A percentile compares a stretch with the other conserved stretches of the same genome.
These are phyloP conservation scores for Enteromius fasciolatus DNA, from an alignment of 2,797 vertebrate species.

Conservation along the genomic window DNA sequence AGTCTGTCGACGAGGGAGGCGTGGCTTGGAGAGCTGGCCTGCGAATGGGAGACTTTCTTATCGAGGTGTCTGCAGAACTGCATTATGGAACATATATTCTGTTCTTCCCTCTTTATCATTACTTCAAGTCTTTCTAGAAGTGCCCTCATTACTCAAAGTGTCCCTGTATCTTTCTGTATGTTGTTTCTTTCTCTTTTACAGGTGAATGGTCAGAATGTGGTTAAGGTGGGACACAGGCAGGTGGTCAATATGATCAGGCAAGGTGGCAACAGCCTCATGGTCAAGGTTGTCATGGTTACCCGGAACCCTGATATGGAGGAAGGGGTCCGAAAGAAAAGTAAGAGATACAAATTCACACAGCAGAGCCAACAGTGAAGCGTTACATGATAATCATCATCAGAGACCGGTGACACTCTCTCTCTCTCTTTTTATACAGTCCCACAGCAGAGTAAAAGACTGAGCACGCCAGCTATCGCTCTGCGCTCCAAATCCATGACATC, in stretches of 20 bases:
- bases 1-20: conserved; percentile 93
- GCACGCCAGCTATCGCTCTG: conserved; percentile 87
- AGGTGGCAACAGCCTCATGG: conserved; percentile 92
- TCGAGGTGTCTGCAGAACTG: conserved; percentile 78
- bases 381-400: background rate
- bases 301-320: conserved; percentile 94
- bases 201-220: conserved; percentile 95
- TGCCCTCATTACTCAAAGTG: background rate
- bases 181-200: conserved; percentile 58
- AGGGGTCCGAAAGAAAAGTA: conserved; percentile 89
- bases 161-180: conserved; percentile 6
- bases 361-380: background rate
- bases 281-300: conserved; percentile 96
- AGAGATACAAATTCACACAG: conserved; percentile 14
- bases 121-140: background rate
- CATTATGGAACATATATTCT: conserved; percentile 38
- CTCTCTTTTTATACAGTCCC: conserved; percentile 72
- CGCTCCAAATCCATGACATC: conserved; percentile 96
- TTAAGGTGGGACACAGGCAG: conserved; percentile 93
- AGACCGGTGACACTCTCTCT: background rate
- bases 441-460: conserved; percentile 89
- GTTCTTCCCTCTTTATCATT: conserved; percentile 10
- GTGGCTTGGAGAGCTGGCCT: conserved; percentile 92
- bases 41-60: conserved; percentile 93
- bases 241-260: conserved; percentile 97